Conservation (phyloP, 1,140 invertebrate species). For the Coptotermes formosanus region DNA sequence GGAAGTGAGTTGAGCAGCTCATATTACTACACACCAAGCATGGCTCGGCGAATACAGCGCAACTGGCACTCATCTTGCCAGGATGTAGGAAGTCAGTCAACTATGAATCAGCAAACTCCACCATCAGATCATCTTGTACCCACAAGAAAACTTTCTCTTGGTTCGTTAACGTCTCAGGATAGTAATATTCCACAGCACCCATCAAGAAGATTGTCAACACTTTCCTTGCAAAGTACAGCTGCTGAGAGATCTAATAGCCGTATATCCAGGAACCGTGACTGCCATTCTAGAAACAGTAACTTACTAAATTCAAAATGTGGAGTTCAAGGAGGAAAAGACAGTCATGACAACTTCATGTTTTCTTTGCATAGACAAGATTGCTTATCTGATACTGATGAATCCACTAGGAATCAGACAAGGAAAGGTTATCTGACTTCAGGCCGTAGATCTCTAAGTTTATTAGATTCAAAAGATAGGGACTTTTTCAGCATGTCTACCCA, state of each 20-base stretch:
- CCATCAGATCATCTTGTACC: neutral
- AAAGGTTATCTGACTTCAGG: neutral
- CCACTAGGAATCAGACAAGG: neutral
- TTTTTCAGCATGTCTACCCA: neutral
- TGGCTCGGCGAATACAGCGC: neutral
- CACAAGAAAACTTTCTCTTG: neutral
- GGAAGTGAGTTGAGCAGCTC: neutral
- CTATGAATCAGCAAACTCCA: neutral
- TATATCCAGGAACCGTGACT: neutral
- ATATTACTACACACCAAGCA: neutral
- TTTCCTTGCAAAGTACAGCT: neutral
- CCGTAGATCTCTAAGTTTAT: conserved; percentile 20
- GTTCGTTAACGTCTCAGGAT: neutral
- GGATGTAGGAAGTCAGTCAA: neutral
- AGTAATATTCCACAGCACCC: neutral
- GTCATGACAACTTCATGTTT: neutral
- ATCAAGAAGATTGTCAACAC: neutral
- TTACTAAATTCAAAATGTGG: neutral
- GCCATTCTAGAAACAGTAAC: neutral
- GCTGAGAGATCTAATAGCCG: neutral
- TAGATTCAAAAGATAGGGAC: neutral
- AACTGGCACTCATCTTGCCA: neutral
- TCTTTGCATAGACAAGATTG: too few species aligned
- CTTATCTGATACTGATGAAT: neutral
- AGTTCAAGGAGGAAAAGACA: neutral